Evolutionary conservation across 2,888 invertebrate genomes (phyloP).

Genomic region (Drosophila suboccidentalis): DNA sequence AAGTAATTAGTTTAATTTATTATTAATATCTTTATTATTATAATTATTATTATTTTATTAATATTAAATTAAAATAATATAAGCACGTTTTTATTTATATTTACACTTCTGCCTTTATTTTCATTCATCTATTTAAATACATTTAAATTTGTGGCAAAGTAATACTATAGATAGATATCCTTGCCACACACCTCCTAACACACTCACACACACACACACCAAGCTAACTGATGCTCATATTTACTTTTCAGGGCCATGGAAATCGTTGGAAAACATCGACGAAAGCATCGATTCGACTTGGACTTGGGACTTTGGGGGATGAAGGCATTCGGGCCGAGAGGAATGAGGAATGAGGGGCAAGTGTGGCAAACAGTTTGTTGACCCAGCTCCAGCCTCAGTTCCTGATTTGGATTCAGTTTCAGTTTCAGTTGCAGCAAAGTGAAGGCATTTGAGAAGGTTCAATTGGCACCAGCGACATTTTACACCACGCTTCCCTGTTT

Average conservation of each 20-base stretch:
- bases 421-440: background rate
- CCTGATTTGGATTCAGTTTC: background rate
- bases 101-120: background rate
- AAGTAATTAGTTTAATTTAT: too few species aligned
- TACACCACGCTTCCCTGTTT: conserved; percentile 71
- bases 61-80: too few species aligned
- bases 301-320: conserved; percentile 38
- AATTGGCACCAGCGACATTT: conserved; percentile 78
- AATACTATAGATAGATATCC: conserved; percentile 39
- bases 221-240: conserved; percentile 21
- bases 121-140: background rate
- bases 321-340: conserved; percentile 4
- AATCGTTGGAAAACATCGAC: conserved; percentile 26
- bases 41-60: too few species aligned
- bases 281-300: conserved; percentile 36
- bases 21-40: too few species aligned
- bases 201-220: background rate
- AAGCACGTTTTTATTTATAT: too few species aligned
- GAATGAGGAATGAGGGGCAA: background rate
- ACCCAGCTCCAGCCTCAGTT: conserved; percentile 53
- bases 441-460: conserved; percentile 62
- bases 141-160: conserved; percentile 2
- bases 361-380: conserved; percentile 65
- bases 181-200: conserved; percentile 7
- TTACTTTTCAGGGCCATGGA: conserved; percentile 31